Percentiles rank a stretch among this genome's conserved stretches.
phyloP scores from a whole-genome alignment of 2,888 invertebrate species.

The Tyria jacobaeae region DNA sequence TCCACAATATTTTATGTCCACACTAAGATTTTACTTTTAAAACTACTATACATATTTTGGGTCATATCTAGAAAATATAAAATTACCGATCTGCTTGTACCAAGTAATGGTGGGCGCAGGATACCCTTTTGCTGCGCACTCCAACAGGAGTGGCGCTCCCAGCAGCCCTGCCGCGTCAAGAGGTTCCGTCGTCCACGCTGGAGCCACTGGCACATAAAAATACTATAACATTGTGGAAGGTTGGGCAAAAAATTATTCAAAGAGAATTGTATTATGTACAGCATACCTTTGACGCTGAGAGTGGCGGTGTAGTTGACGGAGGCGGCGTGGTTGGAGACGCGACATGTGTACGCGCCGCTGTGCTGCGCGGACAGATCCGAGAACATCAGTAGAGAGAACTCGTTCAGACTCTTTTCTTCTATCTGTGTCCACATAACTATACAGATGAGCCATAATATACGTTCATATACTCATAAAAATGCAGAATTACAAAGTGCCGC shows the following conservation, averaged over 20 bases:
- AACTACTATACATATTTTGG: no score
- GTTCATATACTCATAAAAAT: no score
- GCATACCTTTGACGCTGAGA: slow-evolving; percentile 88
- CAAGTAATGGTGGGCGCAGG: slow-evolving; percentile 89
- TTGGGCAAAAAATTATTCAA: background rate
- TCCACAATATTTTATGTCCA: background rate
- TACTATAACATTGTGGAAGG: background rate
- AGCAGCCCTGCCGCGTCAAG: slow-evolving; percentile 89
- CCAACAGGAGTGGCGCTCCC: slow-evolving; percentile 89
- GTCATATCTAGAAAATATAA: background rate
- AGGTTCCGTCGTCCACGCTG: slow-evolving; percentile 90
- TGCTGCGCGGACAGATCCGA: slow-evolving; percentile 89
- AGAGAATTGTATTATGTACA: background rate
- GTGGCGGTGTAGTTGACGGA: slow-evolving; percentile 89
- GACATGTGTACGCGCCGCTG: slow-evolving; percentile 90
- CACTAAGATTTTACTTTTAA: no score
- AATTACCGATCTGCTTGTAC: slow-evolving; percentile 84
- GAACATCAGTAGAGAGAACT: slow-evolving; percentile 90
- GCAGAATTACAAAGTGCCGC: no score
- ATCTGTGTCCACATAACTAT: slow-evolving; percentile 67
- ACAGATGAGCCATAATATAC: no score
- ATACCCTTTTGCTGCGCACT: slow-evolving; percentile 91
- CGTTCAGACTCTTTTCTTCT: slow-evolving; percentile 89
- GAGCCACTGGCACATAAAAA: slow-evolving; percentile 86
- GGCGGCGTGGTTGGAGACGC: slow-evolving; percentile 90